Conservation (phyloP, 2,797 vertebrate species). For the Cossypha polioptera region DNA sequence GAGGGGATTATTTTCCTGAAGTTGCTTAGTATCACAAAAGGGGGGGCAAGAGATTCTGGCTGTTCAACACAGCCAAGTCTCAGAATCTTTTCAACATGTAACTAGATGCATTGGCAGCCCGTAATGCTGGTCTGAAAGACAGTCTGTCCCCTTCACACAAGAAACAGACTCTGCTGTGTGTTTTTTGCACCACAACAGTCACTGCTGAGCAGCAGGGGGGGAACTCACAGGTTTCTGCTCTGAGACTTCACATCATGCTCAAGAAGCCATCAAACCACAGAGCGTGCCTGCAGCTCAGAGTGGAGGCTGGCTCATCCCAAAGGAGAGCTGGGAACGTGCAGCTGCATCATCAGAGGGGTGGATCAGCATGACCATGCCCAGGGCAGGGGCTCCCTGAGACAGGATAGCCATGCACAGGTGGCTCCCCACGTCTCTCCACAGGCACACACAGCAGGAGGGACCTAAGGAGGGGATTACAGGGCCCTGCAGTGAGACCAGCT, state of each 20-base stretch:
- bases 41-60: not conserved
- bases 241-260: not conserved
- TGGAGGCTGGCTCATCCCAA: not conserved
- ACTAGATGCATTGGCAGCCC: not conserved
- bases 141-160: not conserved
- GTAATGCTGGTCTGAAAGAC: not conserved
- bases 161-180: not conserved
- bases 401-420: rapidly evolving
- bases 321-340: rapidly evolving
- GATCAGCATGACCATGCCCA: rapidly evolving
- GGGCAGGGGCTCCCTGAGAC: rapidly evolving
- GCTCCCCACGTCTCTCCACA: rapidly evolving
- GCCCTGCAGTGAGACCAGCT: not conserved
- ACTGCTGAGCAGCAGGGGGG: not conserved
- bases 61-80: not conserved
- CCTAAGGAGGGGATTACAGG: not conserved
- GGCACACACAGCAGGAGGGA: not conserved
- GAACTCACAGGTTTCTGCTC: not conserved
- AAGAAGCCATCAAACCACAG: rapidly evolving
- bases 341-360: too few relatives aligned
- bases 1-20: not conserved
- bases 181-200: not conserved
- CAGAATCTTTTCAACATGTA: not conserved
- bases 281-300: not conserved
- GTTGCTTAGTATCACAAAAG: not conserved